phyloP scores from a whole-genome alignment of 1,140 invertebrate species.

The Wiebesia pumilae region DNA sequence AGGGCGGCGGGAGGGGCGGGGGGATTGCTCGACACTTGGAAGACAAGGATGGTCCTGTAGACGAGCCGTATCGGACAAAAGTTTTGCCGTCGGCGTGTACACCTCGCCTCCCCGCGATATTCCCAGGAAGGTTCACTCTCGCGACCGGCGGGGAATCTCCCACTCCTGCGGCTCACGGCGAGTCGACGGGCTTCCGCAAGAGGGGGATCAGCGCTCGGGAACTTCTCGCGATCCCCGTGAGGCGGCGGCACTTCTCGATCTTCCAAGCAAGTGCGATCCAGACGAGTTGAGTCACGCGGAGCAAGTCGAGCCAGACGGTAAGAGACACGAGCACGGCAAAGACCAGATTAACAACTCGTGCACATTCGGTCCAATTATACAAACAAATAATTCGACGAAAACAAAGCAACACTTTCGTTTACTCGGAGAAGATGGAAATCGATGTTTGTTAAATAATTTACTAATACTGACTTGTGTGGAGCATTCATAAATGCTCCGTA shows the following conservation, averaged over 20 bases:
- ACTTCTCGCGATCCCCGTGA: conserved; percentile 71
- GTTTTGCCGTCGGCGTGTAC: conserved; percentile 62
- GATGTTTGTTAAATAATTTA: conserved; percentile 40
- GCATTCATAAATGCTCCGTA: neutral
- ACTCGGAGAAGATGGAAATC: neutral
- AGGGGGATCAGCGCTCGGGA: conserved; percentile 37
- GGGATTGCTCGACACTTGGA: neutral
- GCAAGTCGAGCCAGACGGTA: conserved; percentile 36
- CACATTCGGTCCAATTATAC: conserved; percentile 42
- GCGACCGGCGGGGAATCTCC: conserved; percentile 65
- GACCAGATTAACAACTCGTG: neutral
- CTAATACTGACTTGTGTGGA: conserved; percentile 5
- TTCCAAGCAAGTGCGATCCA: conserved; percentile 57
- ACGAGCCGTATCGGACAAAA: conserved; percentile 64
- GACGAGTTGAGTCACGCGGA: conserved; percentile 69
- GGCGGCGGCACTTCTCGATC: conserved; percentile 70
- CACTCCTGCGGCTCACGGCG: conserved; percentile 14
- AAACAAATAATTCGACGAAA: conserved; percentile 44
- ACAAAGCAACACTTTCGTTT: conserved; percentile 32
- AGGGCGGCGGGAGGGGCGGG: neutral
- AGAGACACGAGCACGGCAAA: neutral
- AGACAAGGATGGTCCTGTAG: conserved; percentile 18
- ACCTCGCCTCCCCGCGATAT: conserved; percentile 37
- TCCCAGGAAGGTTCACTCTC: conserved; percentile 29
- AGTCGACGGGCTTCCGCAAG: conserved; percentile 22